These are phyloP conservation scores for Marisa cornuarietis DNA, from an alignment of 1,140 invertebrate species.

Conservation along the genomic window DNA sequence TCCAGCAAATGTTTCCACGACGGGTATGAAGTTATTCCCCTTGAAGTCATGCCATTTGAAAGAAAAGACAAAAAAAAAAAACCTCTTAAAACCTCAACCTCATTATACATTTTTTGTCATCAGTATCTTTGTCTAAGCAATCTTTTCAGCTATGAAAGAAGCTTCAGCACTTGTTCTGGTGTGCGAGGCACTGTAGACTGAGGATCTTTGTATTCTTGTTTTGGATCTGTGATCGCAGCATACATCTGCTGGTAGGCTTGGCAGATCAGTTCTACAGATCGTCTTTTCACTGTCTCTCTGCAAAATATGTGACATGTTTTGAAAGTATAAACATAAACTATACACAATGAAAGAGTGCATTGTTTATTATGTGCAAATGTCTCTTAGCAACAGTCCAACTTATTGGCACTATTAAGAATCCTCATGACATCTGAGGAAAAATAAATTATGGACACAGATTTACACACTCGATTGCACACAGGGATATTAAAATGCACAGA, in stretches of 20 bases:
- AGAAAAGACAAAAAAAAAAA: not conserved
- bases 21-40: too few relatives aligned
- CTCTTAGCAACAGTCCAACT: too few relatives aligned
- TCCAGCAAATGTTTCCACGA: too few relatives aligned
- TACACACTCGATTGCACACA: not conserved
- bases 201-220: constrained; percentile 82
- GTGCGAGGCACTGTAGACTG: constrained; percentile 76
- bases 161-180: constrained; percentile 79
- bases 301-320: constrained; percentile 10
- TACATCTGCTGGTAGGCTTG: constrained; percentile 90
- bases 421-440: too few relatives aligned
- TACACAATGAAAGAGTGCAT: too few relatives aligned
- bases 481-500: not conserved
- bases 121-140: not conserved
- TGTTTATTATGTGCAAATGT: too few relatives aligned
- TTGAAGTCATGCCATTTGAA: not conserved
- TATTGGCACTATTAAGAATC: too few relatives aligned
- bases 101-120: not conserved
- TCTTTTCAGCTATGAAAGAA: constrained; percentile 51
- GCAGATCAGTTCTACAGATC: constrained; percentile 85
- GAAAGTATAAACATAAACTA: too few relatives aligned
- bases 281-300: constrained; percentile 79
- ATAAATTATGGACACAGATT: not conserved
- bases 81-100: not conserved
- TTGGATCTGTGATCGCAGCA: constrained; percentile 78